A percentile compares a stretch with the other conserved stretches of the same genome.
phyloP scores from a whole-genome alignment of 2,888 invertebrate genomes.

The Philonicus albiceps region DNA sequence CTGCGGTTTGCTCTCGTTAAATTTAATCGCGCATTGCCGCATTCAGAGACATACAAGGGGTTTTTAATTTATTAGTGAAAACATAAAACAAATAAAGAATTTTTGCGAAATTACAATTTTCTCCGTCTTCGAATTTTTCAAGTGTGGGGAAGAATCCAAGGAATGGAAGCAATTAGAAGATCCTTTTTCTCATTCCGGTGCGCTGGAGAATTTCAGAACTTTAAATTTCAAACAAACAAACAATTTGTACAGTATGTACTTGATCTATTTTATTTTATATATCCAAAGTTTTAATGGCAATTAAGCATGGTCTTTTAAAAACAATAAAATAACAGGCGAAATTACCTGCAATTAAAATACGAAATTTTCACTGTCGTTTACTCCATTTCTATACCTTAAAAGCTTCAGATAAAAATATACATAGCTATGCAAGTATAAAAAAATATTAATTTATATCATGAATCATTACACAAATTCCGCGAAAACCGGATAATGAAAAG shows the following conservation, averaged over 20 bases:
- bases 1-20: not conserved
- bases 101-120: not conserved
- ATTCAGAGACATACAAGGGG: not conserved
- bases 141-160: not conserved
- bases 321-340: too few relatives aligned
- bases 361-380: too few relatives aligned
- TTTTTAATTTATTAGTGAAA: conserved; percentile 6
- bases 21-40: conserved; percentile 1
- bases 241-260: not conserved
- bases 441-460: too few relatives aligned
- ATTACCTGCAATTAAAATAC: too few relatives aligned
- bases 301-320: not conserved
- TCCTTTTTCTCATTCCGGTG: not conserved
- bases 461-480: too few relatives aligned
- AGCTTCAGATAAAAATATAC: too few relatives aligned
- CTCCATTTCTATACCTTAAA: too few relatives aligned
- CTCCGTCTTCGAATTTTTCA: not conserved
- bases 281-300: not conserved
- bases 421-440: too few relatives aligned
- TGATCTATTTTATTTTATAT: not conserved
- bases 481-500: too few relatives aligned
- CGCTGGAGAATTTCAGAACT: not conserved
- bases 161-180: not conserved
- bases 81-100: not conserved
- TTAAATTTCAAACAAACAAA: not conserved